A percentile compares a stretch with the other conserved stretches of the same genome.
These are phyloP conservation scores for Streptopelia turtur DNA, from an alignment of 2,797 vertebrate genomes.

Conservation along the genomic window DNA sequence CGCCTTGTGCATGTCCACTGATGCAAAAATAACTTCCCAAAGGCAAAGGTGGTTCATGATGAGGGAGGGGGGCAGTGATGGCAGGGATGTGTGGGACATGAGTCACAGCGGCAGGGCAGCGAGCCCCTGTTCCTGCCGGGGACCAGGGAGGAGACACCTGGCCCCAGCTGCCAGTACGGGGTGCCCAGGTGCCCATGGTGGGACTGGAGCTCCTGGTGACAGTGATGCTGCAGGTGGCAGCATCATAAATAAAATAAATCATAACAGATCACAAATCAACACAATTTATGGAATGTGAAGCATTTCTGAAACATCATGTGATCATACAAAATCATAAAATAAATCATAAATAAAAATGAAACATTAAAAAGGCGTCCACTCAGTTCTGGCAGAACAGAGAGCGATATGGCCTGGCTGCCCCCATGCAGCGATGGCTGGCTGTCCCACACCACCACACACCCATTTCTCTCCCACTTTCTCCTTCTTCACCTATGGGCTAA, in stretches of 20 bases:
- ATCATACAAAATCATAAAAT: neutral
- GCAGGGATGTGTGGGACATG: neutral
- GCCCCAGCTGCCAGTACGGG: rapidly evolving
- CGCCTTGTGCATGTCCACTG: rapidly evolving
- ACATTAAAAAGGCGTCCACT: neutral
- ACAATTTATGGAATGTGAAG: neutral
- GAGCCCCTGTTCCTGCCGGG: rapidly evolving
- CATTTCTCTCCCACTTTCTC: neutral
- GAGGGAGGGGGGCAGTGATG: rapidly evolving
- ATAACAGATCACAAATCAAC: neutral
- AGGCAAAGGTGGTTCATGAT: neutral
- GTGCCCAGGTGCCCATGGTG: neutral
- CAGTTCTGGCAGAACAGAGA: rapidly evolving
- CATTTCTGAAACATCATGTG: neutral
- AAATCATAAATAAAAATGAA: neutral
- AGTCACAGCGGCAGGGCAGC: neutral
- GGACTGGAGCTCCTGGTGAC: neutral
- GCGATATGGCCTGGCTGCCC: neutral
- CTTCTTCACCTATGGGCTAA: neutral
- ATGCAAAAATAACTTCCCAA: neutral
- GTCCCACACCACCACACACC: neutral
- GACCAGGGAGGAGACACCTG: neutral
- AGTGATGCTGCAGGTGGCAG: neutral
- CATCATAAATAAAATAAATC: neutral
- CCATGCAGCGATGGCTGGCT: neutral